Evolutionary conservation across 2,797 vertebrate species (phyloP).

Genomic region (Mus minutoides): DNA sequence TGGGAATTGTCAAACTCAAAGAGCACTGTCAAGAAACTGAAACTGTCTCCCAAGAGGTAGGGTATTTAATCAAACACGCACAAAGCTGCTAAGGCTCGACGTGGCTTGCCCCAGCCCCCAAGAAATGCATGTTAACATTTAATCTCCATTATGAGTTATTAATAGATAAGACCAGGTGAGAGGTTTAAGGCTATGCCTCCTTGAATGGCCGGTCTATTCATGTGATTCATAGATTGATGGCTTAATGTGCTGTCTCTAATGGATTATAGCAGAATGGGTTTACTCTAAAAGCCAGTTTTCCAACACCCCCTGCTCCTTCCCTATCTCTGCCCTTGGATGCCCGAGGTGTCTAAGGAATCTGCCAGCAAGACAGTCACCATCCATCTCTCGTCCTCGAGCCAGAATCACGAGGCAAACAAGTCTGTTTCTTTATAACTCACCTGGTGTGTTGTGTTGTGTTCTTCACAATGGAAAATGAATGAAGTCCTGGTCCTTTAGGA

Average conservation of each 20-base stretch:
- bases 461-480: neutral
- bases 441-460: neutral
- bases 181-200: neutral
- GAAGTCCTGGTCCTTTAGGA: neutral
- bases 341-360: neutral
- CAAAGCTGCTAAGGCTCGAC: neutral
- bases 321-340: neutral
- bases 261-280: neutral
- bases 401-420: neutral
- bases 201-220: neutral
- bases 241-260: neutral
- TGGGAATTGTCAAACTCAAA: neutral
- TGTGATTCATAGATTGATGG: neutral
- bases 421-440: neutral
- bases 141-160: neutral
- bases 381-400: neutral
- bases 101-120: neutral
- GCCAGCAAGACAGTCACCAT: neutral
- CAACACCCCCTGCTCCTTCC: neutral
- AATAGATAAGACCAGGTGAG: neutral
- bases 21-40: neutral
- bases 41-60: neutral
- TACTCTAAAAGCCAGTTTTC: neutral
- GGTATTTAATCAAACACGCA: neutral
- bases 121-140: neutral